Conservation (phyloP, 2,888 invertebrate genomes). For the Elegia similella region DNA sequence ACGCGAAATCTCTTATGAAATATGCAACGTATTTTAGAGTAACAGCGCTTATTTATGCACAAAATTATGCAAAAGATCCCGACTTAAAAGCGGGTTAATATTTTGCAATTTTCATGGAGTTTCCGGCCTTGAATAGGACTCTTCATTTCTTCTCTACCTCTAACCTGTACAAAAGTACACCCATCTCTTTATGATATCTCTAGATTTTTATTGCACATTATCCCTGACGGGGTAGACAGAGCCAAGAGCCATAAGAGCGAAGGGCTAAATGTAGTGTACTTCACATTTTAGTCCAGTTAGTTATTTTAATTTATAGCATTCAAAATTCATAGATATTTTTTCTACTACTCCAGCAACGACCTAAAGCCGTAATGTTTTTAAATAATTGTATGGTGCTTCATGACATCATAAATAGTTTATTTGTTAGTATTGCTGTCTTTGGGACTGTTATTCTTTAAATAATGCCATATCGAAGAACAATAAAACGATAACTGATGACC, state of each 20-base stretch:
- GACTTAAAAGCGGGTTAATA: not conserved
- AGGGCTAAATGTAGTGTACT: too few relatives aligned
- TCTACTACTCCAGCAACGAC: too few relatives aligned
- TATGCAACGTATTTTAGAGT: conserved; percentile 45
- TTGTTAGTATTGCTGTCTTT: not conserved
- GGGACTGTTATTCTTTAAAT: conserved; percentile 1
- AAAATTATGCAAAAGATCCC: not conserved
- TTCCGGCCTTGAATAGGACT: too few relatives aligned
- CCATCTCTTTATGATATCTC: too few relatives aligned
- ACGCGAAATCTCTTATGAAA: conserved; percentile 50
- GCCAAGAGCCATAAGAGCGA: too few relatives aligned
- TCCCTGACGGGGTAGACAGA: too few relatives aligned
- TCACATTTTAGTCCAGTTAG: too few relatives aligned
- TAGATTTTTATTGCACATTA: too few relatives aligned
- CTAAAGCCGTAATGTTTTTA: not conserved
- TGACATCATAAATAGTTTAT: not conserved
- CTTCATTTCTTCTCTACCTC: too few relatives aligned
- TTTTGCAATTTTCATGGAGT: not conserved
- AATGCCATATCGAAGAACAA: conserved; percentile 1
- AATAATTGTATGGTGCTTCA: not conserved
- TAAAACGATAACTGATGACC: conserved; percentile 19
- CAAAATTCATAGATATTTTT: too few relatives aligned
- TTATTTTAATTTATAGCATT: too few relatives aligned
- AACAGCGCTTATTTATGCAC: conserved; percentile 15
- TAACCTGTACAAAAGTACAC: too few relatives aligned